Percentiles rank a stretch among this genome's conserved stretches.
phyloP scores from a whole-genome alignment of 92 coral and sea anemone genomes.

The Epizoanthus ramosus region DNA sequence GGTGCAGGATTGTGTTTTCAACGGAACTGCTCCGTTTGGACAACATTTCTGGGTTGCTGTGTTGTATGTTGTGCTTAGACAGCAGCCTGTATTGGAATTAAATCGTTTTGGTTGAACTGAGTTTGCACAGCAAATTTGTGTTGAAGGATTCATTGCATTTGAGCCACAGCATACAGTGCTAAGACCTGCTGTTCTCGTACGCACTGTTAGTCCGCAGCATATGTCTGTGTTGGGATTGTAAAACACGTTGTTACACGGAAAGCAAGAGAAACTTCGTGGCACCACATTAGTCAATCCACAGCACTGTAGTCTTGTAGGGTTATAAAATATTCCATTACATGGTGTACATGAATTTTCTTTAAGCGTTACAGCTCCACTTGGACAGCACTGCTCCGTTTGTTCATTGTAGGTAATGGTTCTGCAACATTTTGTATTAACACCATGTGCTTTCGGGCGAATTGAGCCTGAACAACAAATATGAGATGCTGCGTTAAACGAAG shows the following conservation, averaged over 20 bases:
- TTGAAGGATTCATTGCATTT: too few species aligned
- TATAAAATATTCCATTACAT: not conserved
- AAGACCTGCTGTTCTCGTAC: not conserved
- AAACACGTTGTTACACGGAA: not conserved
- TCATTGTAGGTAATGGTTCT: not conserved
- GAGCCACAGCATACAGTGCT: not conserved
- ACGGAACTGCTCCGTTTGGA: too few species aligned
- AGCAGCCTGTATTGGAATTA: not conserved
- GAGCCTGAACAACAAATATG: constrained; percentile 18
- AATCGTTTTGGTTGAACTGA: too few species aligned
- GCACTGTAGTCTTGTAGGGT: not conserved
- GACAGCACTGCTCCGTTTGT: constrained; percentile 1
- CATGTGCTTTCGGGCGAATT: not conserved
- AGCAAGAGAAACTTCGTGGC: too few species aligned
- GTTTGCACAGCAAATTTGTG: too few species aligned
- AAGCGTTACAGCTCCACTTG: not conserved
- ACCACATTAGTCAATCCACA: too few species aligned
- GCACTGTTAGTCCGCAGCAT: constrained; percentile 12
- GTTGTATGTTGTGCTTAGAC: not conserved
- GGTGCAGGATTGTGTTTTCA: not conserved
- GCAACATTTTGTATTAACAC: constrained; percentile 15
- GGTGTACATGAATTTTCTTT: not conserved
- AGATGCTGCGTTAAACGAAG: not conserved
- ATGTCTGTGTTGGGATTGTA: not conserved
- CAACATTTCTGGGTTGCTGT: not conserved